Evolutionary conservation across 2,113 vertebrate genomes (phyloP), one percentile per base, ranked within the genome.

Genomic region (Prolemur simus): DNA sequence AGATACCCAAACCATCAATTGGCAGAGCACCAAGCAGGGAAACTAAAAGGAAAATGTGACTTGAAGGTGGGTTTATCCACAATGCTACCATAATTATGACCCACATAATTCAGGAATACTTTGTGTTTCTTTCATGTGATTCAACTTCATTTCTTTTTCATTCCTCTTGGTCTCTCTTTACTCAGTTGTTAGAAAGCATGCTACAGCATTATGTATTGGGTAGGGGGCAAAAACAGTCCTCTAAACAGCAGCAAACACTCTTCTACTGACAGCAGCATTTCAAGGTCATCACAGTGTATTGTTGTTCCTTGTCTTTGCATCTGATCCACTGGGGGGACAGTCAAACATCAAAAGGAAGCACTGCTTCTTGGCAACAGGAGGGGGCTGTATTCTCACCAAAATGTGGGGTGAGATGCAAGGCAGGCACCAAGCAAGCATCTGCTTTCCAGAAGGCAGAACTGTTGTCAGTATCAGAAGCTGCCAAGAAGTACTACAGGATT

Each of bases 371-470:
- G 77, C 58, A 58, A 18, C 39, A 47, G 82, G 58, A 92, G 90
- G 71, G 52, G n/a, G 9, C 45, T 64, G 21, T 6, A 87, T 39
- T 87, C 69, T 93, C 25, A 23, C 5, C 42, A 90, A 45, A 52
- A 86, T 2, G 45, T 47, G 34, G 42, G 37, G 32, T 78, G 71
- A 89, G 64, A 58, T 12, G 21, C 45, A 84, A 92, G 56, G 87
- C 78, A 74, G 49, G 73, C 20, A 95, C n/a, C 76, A 91, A 58
- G 49, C 66, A 89, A 74, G 63, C 91, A 86, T 71, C 84, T 97
- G 82, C 42, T 91, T 84, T 88, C 66, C 60, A 66, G 52, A 47
- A 93, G 78, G n/a, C 37, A 85, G 17, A 54, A 32, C 64, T 92
- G 23, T 92, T 92, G 29, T 87, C 64, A 85, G 49, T n/a, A 69